A percentile compares a stretch with the other conserved stretches of the same genome.
phyloP scores from a whole-genome alignment of 2,797 vertebrate species.

The Nannoperca australis region DNA sequence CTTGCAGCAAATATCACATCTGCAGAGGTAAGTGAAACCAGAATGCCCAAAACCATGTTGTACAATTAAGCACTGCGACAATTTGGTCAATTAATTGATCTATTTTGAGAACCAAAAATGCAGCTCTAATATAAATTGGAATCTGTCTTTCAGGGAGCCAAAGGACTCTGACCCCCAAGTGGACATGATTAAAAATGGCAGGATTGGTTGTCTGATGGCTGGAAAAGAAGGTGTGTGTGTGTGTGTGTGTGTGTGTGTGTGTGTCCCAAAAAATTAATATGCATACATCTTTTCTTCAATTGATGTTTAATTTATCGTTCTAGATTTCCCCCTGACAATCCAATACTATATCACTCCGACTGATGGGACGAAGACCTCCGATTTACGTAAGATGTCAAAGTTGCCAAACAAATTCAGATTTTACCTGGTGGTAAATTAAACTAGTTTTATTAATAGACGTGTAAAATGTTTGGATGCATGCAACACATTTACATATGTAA shows the following conservation, averaged over 20 bases:
- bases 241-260: too few relatives aligned
- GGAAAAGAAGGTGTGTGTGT: constrained; percentile 85
- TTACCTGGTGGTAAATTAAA: not conserved
- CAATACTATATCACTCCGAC: constrained; percentile 85
- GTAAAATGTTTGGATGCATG: not conserved
- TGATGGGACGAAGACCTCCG: constrained; percentile 71
- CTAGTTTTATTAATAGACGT: not conserved
- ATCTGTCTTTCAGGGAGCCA: constrained; percentile 60
- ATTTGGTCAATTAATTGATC: too few relatives aligned
- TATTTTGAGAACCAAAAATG: not conserved
- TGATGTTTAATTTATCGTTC: constrained; percentile 4
- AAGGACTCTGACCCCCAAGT: constrained; percentile 48
- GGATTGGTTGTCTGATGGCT: constrained; percentile 82
- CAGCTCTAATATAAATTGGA: not conserved
- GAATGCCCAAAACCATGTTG: not conserved
- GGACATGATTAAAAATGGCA: constrained; percentile 85
- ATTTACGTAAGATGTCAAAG: constrained; percentile 75
- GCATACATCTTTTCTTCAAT: fast-evolving
- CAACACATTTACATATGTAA: not conserved
- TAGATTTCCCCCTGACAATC: constrained; percentile 85
- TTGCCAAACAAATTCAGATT: not conserved
- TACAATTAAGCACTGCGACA: not conserved
- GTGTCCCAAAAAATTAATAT: not conserved
- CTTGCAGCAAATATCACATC: constrained; percentile 83
- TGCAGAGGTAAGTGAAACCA: constrained; percentile 79